Percentiles rank a stretch among this genome's conserved stretches.
phyloP scores from a whole-genome alignment of 1,140 invertebrate genomes.

The Berghia stephanieae region DNA sequence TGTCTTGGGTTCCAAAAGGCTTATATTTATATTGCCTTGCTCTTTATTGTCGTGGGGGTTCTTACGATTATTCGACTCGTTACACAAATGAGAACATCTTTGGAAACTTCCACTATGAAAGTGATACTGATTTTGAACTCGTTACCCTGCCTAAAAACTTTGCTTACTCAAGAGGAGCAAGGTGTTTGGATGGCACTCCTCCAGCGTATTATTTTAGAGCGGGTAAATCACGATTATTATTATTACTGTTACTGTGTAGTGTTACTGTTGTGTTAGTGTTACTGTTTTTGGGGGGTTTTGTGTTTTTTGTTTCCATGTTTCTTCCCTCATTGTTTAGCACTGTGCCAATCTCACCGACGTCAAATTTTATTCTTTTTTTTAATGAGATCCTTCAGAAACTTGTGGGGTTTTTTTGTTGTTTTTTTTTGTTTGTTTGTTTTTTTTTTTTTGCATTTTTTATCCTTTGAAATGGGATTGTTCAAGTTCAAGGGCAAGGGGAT shows the following conservation, averaged over 20 bases:
- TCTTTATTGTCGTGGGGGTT: neutral
- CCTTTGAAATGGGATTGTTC: too few species aligned
- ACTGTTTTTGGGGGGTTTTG: slow-evolving; percentile 3
- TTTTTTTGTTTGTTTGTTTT: too few species aligned
- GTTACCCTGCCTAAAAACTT: slow-evolving; percentile 49
- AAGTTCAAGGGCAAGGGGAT: too few species aligned
- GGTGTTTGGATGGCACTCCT: slow-evolving; percentile 55
- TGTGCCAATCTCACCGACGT: too few species aligned
- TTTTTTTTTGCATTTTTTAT: too few species aligned
- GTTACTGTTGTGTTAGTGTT: neutral
- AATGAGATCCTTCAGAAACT: too few species aligned
- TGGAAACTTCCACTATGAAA: neutral
- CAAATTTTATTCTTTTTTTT: too few species aligned
- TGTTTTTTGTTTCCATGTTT: neutral
- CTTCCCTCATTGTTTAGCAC: neutral
- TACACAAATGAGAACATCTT: neutral
- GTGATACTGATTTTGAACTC: slow-evolving; percentile 34
- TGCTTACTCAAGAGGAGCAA: slow-evolving; percentile 37
- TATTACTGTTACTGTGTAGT: neutral
- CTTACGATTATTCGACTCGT: neutral
- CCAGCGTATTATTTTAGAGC: slow-evolving; percentile 52
- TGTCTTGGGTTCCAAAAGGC: neutral
- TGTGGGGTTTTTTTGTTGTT: too few species aligned
- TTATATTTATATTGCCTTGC: neutral
- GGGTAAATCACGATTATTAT: slow-evolving; percentile 40